phyloP scores from a whole-genome alignment of 2,888 invertebrate species.

The Eupithecia abbreviata region DNA sequence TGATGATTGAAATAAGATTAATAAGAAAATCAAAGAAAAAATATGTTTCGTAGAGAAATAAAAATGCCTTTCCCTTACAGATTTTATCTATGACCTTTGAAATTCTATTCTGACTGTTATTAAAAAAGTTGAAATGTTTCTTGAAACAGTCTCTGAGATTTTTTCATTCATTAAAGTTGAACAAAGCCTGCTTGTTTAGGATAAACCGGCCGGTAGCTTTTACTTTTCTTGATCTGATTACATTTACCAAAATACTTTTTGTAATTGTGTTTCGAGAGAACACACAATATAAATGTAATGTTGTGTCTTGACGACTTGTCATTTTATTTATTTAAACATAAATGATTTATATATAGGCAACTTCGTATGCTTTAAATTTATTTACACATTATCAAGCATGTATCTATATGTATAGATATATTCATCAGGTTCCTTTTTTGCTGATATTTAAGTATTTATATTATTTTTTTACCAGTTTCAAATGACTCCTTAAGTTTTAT shows the following conservation, averaged over 20 bases:
- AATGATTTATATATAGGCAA: too few relatives aligned
- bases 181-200: conserved; percentile 24
- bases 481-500: too few relatives aligned
- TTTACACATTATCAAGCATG: too few relatives aligned
- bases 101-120: conserved; percentile 21
- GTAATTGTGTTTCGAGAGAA: conserved; percentile 12
- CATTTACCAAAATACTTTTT: conserved; percentile 19
- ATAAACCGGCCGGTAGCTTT: conserved; percentile 21
- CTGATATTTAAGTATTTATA: too few relatives aligned
- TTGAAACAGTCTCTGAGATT: conserved; percentile 13
- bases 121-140: conserved; percentile 16
- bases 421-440: too few relatives aligned
- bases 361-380: too few relatives aligned
- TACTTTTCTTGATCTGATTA: conserved; percentile 27
- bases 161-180: conserved; percentile 30
- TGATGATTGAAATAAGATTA: too few relatives aligned
- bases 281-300: neutral
- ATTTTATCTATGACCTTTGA: conserved; percentile 15
- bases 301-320: neutral
- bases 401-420: too few relatives aligned
- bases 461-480: too few relatives aligned
- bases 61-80: neutral
- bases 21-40: neutral
- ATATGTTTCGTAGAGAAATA: neutral
- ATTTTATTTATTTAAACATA: neutral